Evolutionary conservation across 2,797 vertebrate genomes (phyloP).

Genomic region (Odontamblyopus lacepedii): DNA sequence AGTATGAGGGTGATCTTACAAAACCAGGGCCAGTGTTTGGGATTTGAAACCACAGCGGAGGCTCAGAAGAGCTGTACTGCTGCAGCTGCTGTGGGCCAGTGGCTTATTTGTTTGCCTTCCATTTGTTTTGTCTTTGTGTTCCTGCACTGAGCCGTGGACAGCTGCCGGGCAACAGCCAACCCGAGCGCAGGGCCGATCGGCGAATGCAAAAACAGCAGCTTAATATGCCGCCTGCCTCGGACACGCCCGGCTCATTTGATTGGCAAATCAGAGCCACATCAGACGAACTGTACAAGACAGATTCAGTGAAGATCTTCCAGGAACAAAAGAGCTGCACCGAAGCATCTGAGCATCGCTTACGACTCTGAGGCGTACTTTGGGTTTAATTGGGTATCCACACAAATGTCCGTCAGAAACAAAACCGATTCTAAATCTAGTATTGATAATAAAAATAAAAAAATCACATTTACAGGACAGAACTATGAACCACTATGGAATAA

Average conservation of each 20-base stretch:
- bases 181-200: conserved; percentile 10
- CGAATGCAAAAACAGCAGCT: conserved; percentile 54
- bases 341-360: no score
- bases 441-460: no score
- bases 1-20: background rate
- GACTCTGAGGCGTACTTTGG: no score
- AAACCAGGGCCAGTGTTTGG: conserved; percentile 6
- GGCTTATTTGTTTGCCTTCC: conserved; percentile 45
- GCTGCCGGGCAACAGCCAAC: conserved; percentile 64
- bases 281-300: conserved; percentile 3
- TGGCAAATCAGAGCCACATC: conserved; percentile 66
- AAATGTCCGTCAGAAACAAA: no score
- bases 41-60: conserved; percentile 13
- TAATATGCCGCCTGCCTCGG: conserved; percentile 36
- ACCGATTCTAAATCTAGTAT: no score
- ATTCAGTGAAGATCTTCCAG: background rate
- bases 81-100: background rate
- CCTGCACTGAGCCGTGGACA: conserved; percentile 35
- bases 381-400: no score
- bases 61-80: background rate
- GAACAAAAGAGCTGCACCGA: background rate
- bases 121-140: conserved; percentile 55
- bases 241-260: conserved; percentile 76
- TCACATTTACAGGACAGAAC: no score
- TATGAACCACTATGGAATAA: no score